Evolutionary conservation across 2,113 vertebrate genomes (phyloP).

Genomic region (Xiphophorus hellerii): DNA sequence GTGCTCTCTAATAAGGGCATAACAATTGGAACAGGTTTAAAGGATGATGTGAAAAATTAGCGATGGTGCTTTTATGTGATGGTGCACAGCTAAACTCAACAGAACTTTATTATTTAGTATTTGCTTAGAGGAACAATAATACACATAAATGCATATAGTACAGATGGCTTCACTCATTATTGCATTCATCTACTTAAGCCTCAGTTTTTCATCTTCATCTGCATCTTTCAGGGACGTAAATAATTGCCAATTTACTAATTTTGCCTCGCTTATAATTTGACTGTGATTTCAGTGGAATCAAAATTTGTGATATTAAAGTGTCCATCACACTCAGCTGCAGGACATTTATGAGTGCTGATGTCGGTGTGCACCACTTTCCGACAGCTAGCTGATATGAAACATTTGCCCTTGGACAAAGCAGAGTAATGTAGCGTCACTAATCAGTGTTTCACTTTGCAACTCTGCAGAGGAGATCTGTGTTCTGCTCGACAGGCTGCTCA

Average conservation of each 20-base stretch:
- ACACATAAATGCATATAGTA: constrained; percentile 39
- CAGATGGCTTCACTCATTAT: constrained; percentile 34
- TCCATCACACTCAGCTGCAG: constrained; percentile 58
- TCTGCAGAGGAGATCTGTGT: constrained; percentile 59
- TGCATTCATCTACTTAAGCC: constrained; percentile 32
- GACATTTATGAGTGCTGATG: constrained; percentile 51
- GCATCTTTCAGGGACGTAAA: constrained; percentile 35
- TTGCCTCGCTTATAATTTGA: constrained; percentile 45
- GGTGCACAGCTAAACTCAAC: background rate
- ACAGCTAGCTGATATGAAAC: constrained; percentile 71
- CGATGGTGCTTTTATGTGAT: constrained; percentile 11
- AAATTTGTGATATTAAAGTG: constrained; percentile 50
- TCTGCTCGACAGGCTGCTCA: constrained; percentile 61
- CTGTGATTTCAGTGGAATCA: constrained; percentile 41
- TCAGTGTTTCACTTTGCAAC: constrained; percentile 69
- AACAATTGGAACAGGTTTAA: constrained; percentile 39
- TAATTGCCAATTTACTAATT: constrained; percentile 48
- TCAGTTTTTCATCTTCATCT: constrained; percentile 44
- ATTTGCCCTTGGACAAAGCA: constrained; percentile 74
- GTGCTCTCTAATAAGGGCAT: constrained; percentile 34
- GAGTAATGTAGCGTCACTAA: constrained; percentile 77
- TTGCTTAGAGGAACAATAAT: constrained; percentile 26
- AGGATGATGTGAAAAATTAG: constrained; percentile 40
- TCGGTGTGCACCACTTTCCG: constrained; percentile 40
- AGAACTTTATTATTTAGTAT: constrained; percentile 9